These are phyloP conservation scores for Pedionomus torquatus DNA, from an alignment of 2,113 vertebrate species.

Conservation along the genomic window DNA sequence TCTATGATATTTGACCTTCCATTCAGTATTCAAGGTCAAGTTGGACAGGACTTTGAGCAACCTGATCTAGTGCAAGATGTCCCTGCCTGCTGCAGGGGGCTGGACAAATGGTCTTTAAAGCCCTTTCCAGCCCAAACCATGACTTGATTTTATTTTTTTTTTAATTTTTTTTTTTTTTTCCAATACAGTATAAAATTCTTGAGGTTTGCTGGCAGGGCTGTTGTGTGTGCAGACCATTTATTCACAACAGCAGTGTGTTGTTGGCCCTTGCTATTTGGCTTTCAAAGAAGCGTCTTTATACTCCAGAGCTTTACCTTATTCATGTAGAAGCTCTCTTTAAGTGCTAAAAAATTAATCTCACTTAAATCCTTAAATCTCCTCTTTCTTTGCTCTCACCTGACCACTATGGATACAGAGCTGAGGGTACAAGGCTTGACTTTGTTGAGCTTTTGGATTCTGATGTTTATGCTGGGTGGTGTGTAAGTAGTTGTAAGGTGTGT, in stretches of 20 bases:
- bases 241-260: background rate
- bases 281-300: background rate
- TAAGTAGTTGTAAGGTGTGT: background rate
- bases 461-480: background rate
- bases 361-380: background rate
- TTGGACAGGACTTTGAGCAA: background rate
- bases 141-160: background rate
- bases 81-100: background rate
- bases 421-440: accelerated
- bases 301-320: background rate
- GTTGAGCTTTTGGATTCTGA: background rate
- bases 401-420: background rate
- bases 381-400: background rate
- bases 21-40: background rate
- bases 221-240: background rate
- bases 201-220: background rate
- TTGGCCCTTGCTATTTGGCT: background rate
- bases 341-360: background rate
- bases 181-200: background rate
- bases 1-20: background rate
- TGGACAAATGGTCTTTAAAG: background rate
- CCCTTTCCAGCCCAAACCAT: background rate
- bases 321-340: background rate
- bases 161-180: background rate
- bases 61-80: background rate